phyloP scores from a whole-genome alignment of 1,140 invertebrate species.

The Drosophila ercepeae region DNA sequence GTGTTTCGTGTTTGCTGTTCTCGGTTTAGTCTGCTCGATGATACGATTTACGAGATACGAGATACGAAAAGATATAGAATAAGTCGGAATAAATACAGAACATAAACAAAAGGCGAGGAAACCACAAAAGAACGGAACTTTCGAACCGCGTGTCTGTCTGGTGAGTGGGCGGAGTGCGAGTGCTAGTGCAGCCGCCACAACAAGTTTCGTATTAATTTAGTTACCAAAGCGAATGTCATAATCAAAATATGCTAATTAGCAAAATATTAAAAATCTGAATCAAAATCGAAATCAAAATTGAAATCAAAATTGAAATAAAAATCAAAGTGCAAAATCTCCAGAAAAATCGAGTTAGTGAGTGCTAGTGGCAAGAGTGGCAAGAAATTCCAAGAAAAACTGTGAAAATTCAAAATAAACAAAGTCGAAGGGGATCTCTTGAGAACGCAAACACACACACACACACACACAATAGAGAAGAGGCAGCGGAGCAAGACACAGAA shows the following conservation, averaged over 20 bases:
- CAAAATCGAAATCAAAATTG: constrained; percentile 49
- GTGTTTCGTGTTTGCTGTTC: too few species aligned
- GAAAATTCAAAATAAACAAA: constrained; percentile 77
- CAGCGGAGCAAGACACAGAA: constrained; percentile 21
- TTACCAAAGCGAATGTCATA: constrained; percentile 66
- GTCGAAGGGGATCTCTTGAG: constrained; percentile 39
- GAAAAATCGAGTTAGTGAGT: constrained; percentile 32
- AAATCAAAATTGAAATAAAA: constrained; percentile 52
- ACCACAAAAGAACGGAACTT: constrained; percentile 55
- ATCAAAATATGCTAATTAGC: constrained; percentile 74
- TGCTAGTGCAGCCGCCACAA: constrained; percentile 58
- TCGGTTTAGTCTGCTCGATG: constrained; percentile 12
- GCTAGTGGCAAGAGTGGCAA: too few species aligned
- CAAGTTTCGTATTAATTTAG: constrained; percentile 80
- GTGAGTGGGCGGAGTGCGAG: constrained; percentile 33
- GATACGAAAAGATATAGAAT: constrained; percentile 46
- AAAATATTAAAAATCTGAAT: constrained; percentile 43
- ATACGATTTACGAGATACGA: too few species aligned
- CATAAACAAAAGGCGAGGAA: constrained; percentile 74
- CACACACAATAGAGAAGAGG: not conserved
- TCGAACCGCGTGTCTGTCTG: constrained; percentile 14
- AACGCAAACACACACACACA: constrained; percentile 39
- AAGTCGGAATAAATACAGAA: constrained; percentile 57
- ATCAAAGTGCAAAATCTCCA: constrained; percentile 54
- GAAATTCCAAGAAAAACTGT: constrained; percentile 67